phyloP scores from a whole-genome alignment of 2,888 invertebrate species.

The Agrochola circellaris region DNA sequence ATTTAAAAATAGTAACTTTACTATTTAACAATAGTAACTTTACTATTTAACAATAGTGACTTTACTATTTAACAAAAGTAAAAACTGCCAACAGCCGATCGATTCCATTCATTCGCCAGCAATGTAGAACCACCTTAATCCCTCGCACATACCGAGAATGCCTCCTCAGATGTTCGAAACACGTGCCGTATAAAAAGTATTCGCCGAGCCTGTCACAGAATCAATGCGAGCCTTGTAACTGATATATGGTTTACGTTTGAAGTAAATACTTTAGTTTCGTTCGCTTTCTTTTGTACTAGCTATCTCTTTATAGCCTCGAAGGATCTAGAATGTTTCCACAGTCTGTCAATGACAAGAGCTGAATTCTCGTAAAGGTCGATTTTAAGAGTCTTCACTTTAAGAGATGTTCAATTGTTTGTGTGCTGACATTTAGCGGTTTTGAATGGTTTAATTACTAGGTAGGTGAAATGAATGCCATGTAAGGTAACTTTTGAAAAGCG shows the following conservation, averaged over 20 bases:
- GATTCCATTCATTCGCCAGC: neutral
- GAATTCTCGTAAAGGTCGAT: constrained; percentile 22
- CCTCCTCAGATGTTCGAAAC: constrained; percentile 38
- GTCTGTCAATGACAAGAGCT: constrained; percentile 11
- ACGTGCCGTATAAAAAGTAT: constrained; percentile 49
- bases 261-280: constrained; percentile 53
- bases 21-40: no score
- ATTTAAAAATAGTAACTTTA: no score
- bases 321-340: neutral
- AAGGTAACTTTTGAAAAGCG: neutral
- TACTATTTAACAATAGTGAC: neutral
- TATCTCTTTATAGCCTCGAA: constrained; percentile 8
- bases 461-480: neutral
- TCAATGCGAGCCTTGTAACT: constrained; percentile 52
- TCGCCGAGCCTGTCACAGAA: constrained; percentile 42
- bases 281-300: constrained; percentile 41
- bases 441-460: neutral
- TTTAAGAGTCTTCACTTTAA: neutral
- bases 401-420: constrained; percentile 7
- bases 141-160: constrained; percentile 32
- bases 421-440: constrained; percentile 5
- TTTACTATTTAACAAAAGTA: neutral
- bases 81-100: neutral
- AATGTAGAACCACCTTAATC: constrained; percentile 32
- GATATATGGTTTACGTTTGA: constrained; percentile 43